Conservation (phyloP, 2,888 invertebrate genomes). For the Panzeria rudis region DNA sequence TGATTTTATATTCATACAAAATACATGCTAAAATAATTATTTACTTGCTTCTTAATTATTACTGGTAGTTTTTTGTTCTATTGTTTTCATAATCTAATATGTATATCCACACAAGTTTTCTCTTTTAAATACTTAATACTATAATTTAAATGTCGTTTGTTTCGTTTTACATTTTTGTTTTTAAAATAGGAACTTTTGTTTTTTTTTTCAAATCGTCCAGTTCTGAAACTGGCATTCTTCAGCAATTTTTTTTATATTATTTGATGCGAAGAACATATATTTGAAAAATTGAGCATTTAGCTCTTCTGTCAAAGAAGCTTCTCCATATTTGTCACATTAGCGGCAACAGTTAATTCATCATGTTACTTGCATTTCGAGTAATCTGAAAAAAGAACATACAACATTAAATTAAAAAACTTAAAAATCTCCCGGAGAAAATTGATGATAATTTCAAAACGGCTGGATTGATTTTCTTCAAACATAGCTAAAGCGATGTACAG, state of each 20-base stretch:
- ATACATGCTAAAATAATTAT: constrained; percentile 32
- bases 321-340: constrained; percentile 1
- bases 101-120: constrained; percentile 51
- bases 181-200: constrained; percentile 64
- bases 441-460: too few species aligned
- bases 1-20: constrained; percentile 32
- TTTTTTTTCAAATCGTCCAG: constrained; percentile 45
- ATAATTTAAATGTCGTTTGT: constrained; percentile 51
- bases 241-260: constrained; percentile 2
- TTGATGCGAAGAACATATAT: constrained; percentile 20
- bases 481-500: too few species aligned
- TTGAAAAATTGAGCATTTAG: constrained; percentile 37
- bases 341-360: background rate
- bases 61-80: constrained; percentile 16
- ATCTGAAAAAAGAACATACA: constrained; percentile 13
- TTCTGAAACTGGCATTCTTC: constrained; percentile 15
- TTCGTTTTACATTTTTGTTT: constrained; percentile 44
- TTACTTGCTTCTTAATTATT: constrained; percentile 27
- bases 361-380: background rate
- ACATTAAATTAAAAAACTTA: background rate
- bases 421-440: too few species aligned
- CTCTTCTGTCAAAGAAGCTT: constrained; percentile 18
- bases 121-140: constrained; percentile 52
- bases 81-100: constrained; percentile 44
- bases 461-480: too few species aligned